Evolutionary conservation across 1,140 invertebrate species (phyloP), one percentile per base, ranked within the genome.

Genomic region (Sycophila sp.): DNA sequence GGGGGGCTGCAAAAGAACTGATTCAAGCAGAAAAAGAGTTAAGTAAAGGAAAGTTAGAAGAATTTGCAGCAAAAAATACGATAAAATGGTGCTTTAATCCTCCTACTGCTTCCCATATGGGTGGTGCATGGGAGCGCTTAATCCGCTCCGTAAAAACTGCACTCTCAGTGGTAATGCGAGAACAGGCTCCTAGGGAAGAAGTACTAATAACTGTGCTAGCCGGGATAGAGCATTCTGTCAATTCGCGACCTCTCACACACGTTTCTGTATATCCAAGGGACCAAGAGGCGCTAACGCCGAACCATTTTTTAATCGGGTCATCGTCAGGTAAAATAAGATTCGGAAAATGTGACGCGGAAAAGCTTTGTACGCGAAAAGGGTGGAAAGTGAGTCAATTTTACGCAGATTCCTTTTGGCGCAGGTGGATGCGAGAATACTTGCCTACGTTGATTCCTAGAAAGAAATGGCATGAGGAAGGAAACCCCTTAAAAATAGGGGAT

Each of bases 261-360:
- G 55, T 80, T 1, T 75, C 72, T 2, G 22, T 62, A 5, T 69
- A 75, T 32, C 45, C 67, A 19, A 36, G 40, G 13, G 75, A 77
- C 32, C 22, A 65, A 2, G 53, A 58, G 11, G 56, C 63, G 1
- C 38, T 78, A 11, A 76, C 78, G 6, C 77, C 79, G 2, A 78
- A 74, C 24, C 80, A 83, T 72, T 80, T 82, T 47, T 51, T 82
- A 0, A 73, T 80, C 22, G 77, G 79, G 0, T 11, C 53, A 0
- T 68, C 70, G 0, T 62, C 55, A 6, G 72, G 63, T 13, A 15
- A 38, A 38, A 13, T 62, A 1, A 19, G 17, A 24, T 30, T 62
- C 1, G n/a, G 28, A 0, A 15, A 34, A 22, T 45, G 15, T 36
- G 49, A 70, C 3, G 0, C 2, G 5, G 4, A 15, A 22, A 4